Evolutionary conservation across 2,113 vertebrate species (phyloP).

Genomic region (Stegostoma tigrinum): DNA sequence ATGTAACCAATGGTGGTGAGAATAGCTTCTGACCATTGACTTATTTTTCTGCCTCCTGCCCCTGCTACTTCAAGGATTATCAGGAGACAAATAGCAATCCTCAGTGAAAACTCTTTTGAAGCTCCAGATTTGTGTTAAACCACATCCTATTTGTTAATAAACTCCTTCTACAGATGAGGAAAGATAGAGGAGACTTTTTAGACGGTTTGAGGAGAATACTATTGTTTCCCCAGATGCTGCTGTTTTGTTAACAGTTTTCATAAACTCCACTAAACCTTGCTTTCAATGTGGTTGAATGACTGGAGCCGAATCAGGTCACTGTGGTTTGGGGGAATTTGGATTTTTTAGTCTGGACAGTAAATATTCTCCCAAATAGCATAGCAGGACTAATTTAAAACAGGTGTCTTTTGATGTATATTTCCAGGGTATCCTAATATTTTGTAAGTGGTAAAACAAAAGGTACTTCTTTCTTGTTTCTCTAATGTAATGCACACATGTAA

Average conservation of each 20-base stretch:
- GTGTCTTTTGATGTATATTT: conserved; percentile 62
- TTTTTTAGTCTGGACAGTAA: neutral
- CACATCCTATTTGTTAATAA: neutral
- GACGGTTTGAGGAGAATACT: neutral
- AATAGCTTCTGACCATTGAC: neutral
- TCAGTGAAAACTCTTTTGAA: neutral
- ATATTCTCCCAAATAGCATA: conserved; percentile 55
- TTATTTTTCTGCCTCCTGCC: neutral
- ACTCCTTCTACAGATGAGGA: neutral
- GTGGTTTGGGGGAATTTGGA: conserved; percentile 45
- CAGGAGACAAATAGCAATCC: neutral
- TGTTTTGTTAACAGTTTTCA: conserved; percentile 6
- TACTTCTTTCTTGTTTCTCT: conserved; percentile 12
- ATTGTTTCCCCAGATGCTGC: neutral
- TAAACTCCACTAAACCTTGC: neutral
- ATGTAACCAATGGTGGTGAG: neutral
- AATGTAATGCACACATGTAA: neutral
- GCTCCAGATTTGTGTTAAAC: neutral
- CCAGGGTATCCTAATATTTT: conserved; percentile 44
- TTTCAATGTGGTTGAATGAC: neutral
- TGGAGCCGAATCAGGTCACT: conserved; percentile 47
- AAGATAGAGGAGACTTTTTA: neutral
- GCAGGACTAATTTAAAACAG: conserved; percentile 58
- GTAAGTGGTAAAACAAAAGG: conserved; percentile 28
- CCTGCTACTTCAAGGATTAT: neutral